Evolutionary conservation across 1,140 invertebrate species (phyloP), one percentile per base, ranked within the genome.

Genomic region (Microvelia longipes): DNA sequence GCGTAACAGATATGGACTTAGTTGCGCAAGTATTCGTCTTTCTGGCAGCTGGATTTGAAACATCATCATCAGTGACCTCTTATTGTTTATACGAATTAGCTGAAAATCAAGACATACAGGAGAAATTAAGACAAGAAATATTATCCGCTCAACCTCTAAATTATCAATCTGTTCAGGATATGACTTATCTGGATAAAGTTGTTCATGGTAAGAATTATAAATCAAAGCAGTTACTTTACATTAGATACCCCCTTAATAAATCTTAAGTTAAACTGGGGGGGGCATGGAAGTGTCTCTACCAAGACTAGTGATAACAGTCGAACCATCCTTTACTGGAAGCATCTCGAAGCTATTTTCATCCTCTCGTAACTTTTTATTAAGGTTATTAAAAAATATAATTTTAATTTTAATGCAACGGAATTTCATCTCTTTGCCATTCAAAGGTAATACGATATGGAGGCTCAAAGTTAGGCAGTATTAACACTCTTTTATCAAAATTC

Each of bases 31-130:
- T 76, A 66, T 76, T 82, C 69, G 67, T 81, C 0, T 82, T 83
- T 71, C 78, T 82, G 76, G 66, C 84, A 15, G 85, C 83, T 28
- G 85, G 85, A 29, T 88, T 84, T 73, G 88, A 89, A 50, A 86
- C 86, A 0, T 82, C 85, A 27, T 81, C 86, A 2, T 81, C 81
- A 0, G 80, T 82, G 0, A 79, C 88, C 71, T 75, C 80, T 0
- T 85, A 83, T 71, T 76, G 80, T 1, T 71, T 85, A 0, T 85
- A 85, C 73, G 82, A 85, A 71, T 74, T 90, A 69, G 85, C 86
- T 0, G 70, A 81, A 1, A 78, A 88, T 75, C 83, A 82, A 24
- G 81, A 85, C 0, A 76, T 86, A 1, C 88, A 90, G 73, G 77
- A 85, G 0, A 80, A 77, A 71, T 67, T 86, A 1, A 75, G 83